phyloP scores from a whole-genome alignment of 2,113 vertebrate species.

The Alligator mississippiensis region DNA sequence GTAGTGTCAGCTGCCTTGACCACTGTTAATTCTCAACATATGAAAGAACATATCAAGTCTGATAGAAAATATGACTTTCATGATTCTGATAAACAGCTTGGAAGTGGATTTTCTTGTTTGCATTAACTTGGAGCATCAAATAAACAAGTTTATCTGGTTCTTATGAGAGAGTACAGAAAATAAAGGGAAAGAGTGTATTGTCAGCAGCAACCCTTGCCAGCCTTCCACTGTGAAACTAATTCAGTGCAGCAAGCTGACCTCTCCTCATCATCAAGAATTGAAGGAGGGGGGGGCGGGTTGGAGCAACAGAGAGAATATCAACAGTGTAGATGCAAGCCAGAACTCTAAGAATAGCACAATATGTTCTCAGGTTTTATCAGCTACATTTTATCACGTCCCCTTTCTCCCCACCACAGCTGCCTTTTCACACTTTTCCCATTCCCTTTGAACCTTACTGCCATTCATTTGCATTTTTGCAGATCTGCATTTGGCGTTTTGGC shows the following conservation, averaged over 20 bases:
- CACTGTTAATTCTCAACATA: not conserved
- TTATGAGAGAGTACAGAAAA: slow-evolving; percentile 49
- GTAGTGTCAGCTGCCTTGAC: slow-evolving; percentile 48
- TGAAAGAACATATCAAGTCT: slow-evolving; percentile 48
- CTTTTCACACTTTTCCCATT: too few species aligned
- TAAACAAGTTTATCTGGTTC: slow-evolving; percentile 70
- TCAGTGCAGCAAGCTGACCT: slow-evolving; percentile 22
- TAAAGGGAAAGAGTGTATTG: not conserved
- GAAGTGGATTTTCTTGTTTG: slow-evolving; percentile 63
- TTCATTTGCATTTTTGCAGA: too few species aligned
- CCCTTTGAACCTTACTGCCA: too few species aligned
- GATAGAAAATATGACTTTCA: slow-evolving; percentile 52
- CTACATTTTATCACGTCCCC: too few species aligned
- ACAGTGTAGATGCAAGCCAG: not conserved
- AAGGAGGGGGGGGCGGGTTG: not conserved
- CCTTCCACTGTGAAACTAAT: slow-evolving; percentile 3
- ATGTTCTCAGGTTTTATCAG: not conserved
- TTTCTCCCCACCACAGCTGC: too few species aligned
- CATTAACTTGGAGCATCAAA: not conserved
- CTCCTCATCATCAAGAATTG: slow-evolving; percentile 43
- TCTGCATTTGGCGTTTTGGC: too few species aligned
- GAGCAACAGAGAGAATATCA: not conserved
- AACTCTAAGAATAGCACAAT: not conserved
- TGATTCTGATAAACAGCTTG: slow-evolving; percentile 42
- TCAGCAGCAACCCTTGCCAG: slow-evolving; percentile 7